A percentile compares a stretch with the other conserved stretches of the same genome.
Evolutionary conservation across 2,888 invertebrate species (phyloP).

Genomic region (Rhodophaea formosa): DNA sequence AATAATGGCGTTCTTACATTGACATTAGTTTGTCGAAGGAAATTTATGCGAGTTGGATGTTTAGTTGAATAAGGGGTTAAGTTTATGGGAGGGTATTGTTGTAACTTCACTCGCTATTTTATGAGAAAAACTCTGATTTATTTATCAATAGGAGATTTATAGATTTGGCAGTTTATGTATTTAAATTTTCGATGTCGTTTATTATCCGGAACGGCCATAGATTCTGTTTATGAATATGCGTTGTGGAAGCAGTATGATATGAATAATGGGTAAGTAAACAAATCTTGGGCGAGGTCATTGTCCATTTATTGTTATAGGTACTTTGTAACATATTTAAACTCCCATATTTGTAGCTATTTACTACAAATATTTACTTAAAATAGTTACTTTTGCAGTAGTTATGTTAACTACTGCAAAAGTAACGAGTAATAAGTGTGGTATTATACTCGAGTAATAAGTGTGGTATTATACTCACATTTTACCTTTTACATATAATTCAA

Average conservation of each 20-base stretch:
- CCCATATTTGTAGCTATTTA: too few relatives aligned
- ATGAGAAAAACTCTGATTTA: conserved; percentile 50
- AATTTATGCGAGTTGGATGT: conserved; percentile 78
- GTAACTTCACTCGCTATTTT: conserved; percentile 48
- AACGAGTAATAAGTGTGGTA: too few relatives aligned
- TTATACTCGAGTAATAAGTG: too few relatives aligned
- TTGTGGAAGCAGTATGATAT: background rate
- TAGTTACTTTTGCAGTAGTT: too few relatives aligned
- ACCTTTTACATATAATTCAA: too few relatives aligned
- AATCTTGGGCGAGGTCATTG: background rate
- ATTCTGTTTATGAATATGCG: background rate
- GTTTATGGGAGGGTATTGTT: conserved; percentile 64
- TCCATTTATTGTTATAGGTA: too few relatives aligned
- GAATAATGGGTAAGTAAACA: background rate
- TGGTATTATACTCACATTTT: too few relatives aligned
- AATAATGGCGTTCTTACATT: conserved; percentile 78
- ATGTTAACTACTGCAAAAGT: too few relatives aligned
- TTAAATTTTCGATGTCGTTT: conserved; percentile 2
- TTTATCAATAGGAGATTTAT: conserved; percentile 39
- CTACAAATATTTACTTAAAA: too few relatives aligned
- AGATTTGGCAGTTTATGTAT: conserved; percentile 21
- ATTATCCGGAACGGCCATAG: background rate
- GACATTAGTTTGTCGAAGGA: conserved; percentile 80
- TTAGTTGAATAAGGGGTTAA: conserved; percentile 78
- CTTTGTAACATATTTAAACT: too few relatives aligned